Conservation (phyloP, 2,797 vertebrate species). For the Diglossa cyanea region DNA sequence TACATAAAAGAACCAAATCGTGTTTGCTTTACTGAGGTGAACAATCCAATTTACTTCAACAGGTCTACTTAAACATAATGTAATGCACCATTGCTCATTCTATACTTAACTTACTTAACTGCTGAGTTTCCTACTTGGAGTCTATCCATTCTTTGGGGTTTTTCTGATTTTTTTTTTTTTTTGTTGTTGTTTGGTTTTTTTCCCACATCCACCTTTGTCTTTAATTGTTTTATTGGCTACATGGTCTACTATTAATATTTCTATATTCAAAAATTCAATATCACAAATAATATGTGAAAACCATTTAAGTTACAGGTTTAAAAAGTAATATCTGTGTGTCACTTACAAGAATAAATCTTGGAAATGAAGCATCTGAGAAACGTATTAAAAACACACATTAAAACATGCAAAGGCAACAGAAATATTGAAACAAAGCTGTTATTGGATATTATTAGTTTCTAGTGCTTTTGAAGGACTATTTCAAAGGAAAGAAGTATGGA, state of each 20-base stretch:
- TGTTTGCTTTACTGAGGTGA: background rate
- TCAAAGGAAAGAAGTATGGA: background rate
- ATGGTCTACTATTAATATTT: background rate
- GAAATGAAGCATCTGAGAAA: background rate
- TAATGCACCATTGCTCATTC: background rate
- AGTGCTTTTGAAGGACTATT: background rate
- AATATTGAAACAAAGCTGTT: background rate
- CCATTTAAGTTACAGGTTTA: background rate
- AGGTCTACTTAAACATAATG: background rate
- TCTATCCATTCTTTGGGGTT: background rate
- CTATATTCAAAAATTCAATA: background rate
- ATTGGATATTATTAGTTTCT: background rate
- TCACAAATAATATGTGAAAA: background rate
- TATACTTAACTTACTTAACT: background rate
- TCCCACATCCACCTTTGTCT: rapidly evolving
- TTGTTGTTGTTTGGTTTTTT: background rate
- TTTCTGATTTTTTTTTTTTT: background rate
- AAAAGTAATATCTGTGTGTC: background rate
- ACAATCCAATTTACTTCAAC: background rate
- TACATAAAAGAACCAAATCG: background rate
- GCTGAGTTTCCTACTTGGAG: background rate
- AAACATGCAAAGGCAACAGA: background rate
- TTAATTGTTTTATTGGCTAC: background rate
- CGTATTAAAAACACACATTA: background rate
- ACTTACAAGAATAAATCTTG: background rate